phyloP scores from a whole-genome alignment of 2,888 invertebrate genomes.

The Pterostichus niger region DNA sequence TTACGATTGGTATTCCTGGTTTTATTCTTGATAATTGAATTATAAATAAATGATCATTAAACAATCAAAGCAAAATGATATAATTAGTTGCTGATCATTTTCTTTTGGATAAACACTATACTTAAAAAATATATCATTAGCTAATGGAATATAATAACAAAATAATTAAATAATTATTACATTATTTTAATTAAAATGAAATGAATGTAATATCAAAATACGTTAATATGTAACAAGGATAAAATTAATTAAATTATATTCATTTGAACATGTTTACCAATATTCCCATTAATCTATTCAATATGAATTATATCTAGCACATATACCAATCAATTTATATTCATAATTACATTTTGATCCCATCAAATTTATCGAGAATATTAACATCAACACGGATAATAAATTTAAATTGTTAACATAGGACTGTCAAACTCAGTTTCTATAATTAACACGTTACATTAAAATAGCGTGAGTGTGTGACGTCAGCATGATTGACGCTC shows the following conservation, averaged over 20 bases:
- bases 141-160: not conserved
- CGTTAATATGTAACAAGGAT: conserved; percentile 8
- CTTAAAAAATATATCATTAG: not conserved
- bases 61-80: not conserved
- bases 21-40: conserved; percentile 8
- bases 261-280: conserved; percentile 15
- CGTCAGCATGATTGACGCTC: not conserved
- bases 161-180: not conserved
- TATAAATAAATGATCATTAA: not conserved
- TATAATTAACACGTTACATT: not conserved
- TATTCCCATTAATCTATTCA: conserved; percentile 1
- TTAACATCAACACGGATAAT: conserved; percentile 11
- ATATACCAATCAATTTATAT: conserved; percentile 1
- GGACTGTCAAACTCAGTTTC: not conserved
- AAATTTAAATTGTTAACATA: not conserved
- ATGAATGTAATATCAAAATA: conserved; percentile 3
- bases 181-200: not conserved
- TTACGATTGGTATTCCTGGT: not conserved
- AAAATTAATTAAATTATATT: conserved; percentile 5
- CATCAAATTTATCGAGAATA: not conserved
- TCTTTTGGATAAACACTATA: not conserved
- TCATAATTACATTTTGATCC: not conserved
- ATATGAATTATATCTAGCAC: not conserved
- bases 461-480: not conserved
- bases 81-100: too few species aligned